Percentiles rank a stretch among this genome's conserved stretches.
phyloP scores from a whole-genome alignment of 2,888 invertebrate species.

The Choristoneura rosaceana region DNA sequence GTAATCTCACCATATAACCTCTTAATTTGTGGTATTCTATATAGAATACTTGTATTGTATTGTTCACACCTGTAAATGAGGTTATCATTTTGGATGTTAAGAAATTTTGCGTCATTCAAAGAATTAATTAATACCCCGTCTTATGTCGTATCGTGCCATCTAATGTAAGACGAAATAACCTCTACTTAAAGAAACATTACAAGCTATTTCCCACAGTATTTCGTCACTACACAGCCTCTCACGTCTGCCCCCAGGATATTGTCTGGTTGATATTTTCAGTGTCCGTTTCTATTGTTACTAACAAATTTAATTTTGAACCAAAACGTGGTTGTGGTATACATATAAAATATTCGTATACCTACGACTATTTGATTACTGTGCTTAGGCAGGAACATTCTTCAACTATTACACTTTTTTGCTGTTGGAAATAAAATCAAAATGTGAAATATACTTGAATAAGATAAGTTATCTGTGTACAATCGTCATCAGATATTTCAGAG shows the following conservation, averaged over 20 bases:
- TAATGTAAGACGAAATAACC: slow-evolving; percentile 24
- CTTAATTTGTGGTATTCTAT: too few relatives aligned
- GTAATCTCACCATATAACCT: too few relatives aligned
- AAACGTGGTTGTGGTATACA: neutral
- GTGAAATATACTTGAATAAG: too few relatives aligned
- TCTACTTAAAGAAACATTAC: slow-evolving; percentile 15
- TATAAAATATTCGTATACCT: too few relatives aligned
- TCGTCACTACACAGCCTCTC: slow-evolving; percentile 27
- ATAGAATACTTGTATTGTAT: too few relatives aligned
- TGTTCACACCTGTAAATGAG: neutral
- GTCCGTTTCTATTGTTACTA: slow-evolving; percentile 18
- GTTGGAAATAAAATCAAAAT: too few relatives aligned
- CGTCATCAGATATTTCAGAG: too few relatives aligned
- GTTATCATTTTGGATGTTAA: neutral
- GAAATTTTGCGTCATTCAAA: neutral
- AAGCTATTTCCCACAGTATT: slow-evolving; percentile 33
- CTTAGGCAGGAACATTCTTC: neutral
- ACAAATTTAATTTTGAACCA: slow-evolving; percentile 5
- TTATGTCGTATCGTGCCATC: slow-evolving; percentile 10
- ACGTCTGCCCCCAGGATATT: slow-evolving; percentile 41
- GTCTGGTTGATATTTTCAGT: slow-evolving; percentile 39
- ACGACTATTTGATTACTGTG: too few relatives aligned
- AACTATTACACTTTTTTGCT: too few relatives aligned
- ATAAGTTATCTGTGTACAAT: too few relatives aligned
- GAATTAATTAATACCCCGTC: neutral